phyloP scores from a whole-genome alignment of 2,113 vertebrate genomes.

The Elachura formosa region DNA sequence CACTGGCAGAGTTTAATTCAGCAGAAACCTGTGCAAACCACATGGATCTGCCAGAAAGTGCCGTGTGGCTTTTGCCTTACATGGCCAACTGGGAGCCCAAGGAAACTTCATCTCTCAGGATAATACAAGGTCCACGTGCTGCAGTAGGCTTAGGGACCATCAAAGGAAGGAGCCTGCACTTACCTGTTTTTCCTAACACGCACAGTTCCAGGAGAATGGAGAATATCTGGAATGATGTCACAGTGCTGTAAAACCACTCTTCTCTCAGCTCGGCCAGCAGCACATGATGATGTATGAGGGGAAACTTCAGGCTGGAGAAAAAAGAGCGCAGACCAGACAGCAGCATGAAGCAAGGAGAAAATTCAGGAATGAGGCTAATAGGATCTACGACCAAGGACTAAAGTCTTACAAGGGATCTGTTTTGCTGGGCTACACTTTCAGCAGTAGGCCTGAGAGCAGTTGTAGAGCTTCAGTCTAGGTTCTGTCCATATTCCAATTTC shows the following conservation, averaged over 20 bases:
- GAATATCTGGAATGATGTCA: background rate
- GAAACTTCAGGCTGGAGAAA: background rate
- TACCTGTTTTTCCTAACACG: background rate
- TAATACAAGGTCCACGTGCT: background rate
- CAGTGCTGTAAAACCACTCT: background rate
- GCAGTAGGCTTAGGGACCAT: background rate
- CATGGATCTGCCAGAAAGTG: background rate
- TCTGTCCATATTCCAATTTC: background rate
- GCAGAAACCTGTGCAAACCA: background rate
- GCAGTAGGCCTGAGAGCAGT: background rate
- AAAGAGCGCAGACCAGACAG: background rate
- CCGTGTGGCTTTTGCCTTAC: background rate
- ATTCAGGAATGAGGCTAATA: background rate
- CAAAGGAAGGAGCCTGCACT: background rate
- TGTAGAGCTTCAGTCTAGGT: background rate
- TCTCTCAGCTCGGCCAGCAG: background rate
- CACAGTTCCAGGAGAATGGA: background rate
- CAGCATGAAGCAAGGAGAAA: background rate
- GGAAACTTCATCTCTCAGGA: background rate
- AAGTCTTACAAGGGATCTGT: background rate
- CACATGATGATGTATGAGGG: accelerated
- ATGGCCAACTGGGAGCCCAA: background rate
- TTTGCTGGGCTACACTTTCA: background rate
- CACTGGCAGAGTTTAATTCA: background rate
- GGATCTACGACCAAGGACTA: background rate